Evolutionary conservation across 2,797 vertebrate genomes (phyloP).

Genomic region (Sebastes hubbsi): DNA sequence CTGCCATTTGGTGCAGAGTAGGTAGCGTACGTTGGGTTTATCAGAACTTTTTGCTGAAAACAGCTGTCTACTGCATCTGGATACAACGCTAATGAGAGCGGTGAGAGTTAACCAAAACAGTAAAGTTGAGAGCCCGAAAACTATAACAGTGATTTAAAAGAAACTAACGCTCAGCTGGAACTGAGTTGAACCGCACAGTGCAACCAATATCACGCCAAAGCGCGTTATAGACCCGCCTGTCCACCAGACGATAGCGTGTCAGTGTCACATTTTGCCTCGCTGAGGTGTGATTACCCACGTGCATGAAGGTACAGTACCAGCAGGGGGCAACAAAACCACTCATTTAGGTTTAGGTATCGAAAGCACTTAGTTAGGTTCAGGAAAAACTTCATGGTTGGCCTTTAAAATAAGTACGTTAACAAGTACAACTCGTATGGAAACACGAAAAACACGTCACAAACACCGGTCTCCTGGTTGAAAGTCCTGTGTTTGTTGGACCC

Average conservation of each 20-base stretch:
- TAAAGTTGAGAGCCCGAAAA: neutral
- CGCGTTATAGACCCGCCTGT: too few relatives aligned
- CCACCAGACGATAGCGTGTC: rapidly evolving
- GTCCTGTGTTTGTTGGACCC: too few relatives aligned
- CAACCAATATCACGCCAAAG: too few relatives aligned
- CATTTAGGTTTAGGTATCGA: neutral
- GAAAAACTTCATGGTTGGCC: too few relatives aligned
- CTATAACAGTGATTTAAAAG: neutral
- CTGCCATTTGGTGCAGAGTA: neutral
- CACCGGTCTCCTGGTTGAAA: too few relatives aligned
- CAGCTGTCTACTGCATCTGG: neutral
- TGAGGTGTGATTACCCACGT: neutral
- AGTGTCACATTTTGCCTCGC: neutral
- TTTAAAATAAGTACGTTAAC: neutral
- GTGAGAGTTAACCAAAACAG: neutral
- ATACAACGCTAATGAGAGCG: neutral
- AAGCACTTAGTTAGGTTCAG: too few relatives aligned
- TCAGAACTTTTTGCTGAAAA: neutral
- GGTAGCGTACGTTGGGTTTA: neutral
- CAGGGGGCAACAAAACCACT: neutral
- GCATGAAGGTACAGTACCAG: neutral
- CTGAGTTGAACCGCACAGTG: too few relatives aligned
- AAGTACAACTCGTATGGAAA: too few relatives aligned
- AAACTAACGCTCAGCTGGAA: neutral
- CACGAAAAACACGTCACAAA: too few relatives aligned